Conservation (phyloP, 2,797 vertebrate genomes). For the Poecilia wingei region DNA sequence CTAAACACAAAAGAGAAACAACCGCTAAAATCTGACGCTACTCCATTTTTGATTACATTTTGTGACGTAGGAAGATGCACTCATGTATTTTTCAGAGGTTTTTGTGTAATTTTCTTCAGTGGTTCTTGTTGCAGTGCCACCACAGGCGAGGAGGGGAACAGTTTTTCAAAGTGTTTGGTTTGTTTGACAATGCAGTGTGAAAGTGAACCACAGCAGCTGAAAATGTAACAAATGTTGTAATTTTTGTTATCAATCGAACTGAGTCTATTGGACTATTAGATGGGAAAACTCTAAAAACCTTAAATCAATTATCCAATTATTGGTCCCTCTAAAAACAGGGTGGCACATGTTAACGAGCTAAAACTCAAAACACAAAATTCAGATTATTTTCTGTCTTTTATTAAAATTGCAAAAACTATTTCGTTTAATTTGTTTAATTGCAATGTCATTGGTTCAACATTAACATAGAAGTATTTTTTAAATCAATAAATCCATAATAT, state of each 20-base stretch:
- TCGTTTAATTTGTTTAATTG: background rate
- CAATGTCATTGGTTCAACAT: background rate
- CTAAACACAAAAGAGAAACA: background rate
- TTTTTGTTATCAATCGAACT: too few species aligned
- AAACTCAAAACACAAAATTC: background rate
- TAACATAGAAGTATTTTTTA: background rate
- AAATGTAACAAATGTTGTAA: too few species aligned
- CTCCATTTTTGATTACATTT: background rate
- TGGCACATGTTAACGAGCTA: background rate
- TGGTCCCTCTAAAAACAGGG: too few species aligned
- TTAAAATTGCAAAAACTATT: background rate
- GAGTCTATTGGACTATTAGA: too few species aligned
- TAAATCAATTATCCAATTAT: too few species aligned
- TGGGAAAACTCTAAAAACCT: too few species aligned
- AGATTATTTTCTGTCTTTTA: background rate
- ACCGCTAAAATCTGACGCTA: background rate
- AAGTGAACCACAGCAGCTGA: too few species aligned
- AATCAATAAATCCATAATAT: too few species aligned
- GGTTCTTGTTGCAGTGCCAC: too few species aligned
- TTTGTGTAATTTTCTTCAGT: background rate
- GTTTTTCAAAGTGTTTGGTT: too few species aligned
- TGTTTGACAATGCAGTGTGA: too few species aligned
- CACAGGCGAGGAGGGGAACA: too few species aligned
- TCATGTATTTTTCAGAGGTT: background rate
- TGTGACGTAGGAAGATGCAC: background rate